These are phyloP conservation scores for Hesperia comma DNA, from an alignment of 2,888 invertebrate genomes.

Conservation along the genomic window DNA sequence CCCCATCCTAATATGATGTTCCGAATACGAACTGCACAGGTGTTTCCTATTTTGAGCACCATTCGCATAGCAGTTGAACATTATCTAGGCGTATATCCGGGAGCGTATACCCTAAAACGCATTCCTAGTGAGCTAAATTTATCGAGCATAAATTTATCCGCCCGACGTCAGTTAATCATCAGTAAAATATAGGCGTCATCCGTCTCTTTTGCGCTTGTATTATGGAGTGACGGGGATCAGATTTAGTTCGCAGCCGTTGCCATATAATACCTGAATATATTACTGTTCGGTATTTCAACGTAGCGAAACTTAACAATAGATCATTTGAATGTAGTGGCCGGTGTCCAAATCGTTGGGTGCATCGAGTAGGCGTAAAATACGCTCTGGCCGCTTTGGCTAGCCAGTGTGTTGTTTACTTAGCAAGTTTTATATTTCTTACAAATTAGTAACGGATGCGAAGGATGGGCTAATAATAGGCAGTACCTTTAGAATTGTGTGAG, in stretches of 20 bases:
- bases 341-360: constrained; percentile 49
- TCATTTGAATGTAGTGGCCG: constrained; percentile 52
- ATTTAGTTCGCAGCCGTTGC: constrained; percentile 30
- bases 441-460: constrained; percentile 44
- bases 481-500: constrained; percentile 23
- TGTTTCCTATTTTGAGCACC: not conserved
- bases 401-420: constrained; percentile 51
- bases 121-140: constrained; percentile 31
- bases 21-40: too few relatives aligned
- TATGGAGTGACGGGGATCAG: constrained; percentile 30
- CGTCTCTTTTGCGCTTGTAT: constrained; percentile 19
- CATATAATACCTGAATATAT: constrained; percentile 28
- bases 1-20: too few relatives aligned
- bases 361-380: constrained; percentile 46
- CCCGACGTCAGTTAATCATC: constrained; percentile 24
- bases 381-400: constrained; percentile 44
- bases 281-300: constrained; percentile 43
- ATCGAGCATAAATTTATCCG: constrained; percentile 28
- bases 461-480: constrained; percentile 27
- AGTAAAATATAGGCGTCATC: constrained; percentile 19
- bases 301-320: constrained; percentile 52
- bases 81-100: constrained; percentile 24
- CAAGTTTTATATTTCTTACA: constrained; percentile 45
- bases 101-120: constrained; percentile 25
- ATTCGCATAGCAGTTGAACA: constrained; percentile 5